A percentile compares a stretch with the other conserved stretches of the same genome.
Evolutionary conservation across 2,888 invertebrate genomes (phyloP).

Genomic region (Oscheius sp.): DNA sequence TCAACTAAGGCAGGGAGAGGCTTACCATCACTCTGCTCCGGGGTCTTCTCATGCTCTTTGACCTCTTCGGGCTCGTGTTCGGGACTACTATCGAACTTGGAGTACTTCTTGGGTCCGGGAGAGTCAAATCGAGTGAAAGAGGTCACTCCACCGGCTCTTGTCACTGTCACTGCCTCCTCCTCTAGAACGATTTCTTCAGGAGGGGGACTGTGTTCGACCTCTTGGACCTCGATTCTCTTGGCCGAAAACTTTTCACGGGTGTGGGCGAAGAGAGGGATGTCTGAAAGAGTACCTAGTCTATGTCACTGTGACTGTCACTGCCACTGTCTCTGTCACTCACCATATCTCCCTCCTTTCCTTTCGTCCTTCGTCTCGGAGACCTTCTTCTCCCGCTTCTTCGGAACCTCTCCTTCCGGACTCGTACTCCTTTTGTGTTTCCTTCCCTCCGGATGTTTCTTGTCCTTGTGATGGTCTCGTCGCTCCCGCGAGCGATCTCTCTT

Average conservation of each 20-base stretch:
- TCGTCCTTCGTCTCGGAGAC: slow-evolving; percentile 14
- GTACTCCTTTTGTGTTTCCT: slow-evolving; percentile 28
- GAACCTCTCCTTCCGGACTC: slow-evolving; percentile 6
- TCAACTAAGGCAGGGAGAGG: neutral
- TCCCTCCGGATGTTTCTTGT: slow-evolving; percentile 18
- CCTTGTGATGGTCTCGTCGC: slow-evolving; percentile 15
- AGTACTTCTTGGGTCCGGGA: slow-evolving; percentile 55
- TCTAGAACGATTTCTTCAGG: slow-evolving; percentile 30
- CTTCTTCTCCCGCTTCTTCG: slow-evolving; percentile 24
- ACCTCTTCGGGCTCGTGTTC: slow-evolving; percentile 44
- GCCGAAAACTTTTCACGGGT: slow-evolving; percentile 14
- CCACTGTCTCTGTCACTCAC: too few species aligned
- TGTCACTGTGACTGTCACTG: too few species aligned
- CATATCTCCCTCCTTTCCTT: too few species aligned
- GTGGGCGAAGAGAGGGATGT: slow-evolving; percentile 17
- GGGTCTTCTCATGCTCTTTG: slow-evolving; percentile 3
- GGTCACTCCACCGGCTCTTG: slow-evolving; percentile 30
- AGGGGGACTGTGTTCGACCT: slow-evolving; percentile 19
- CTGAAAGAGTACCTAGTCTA: neutral
- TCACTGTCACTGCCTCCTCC: slow-evolving; percentile 28
- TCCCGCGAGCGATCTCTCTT: neutral
- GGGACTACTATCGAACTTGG: slow-evolving; percentile 62
- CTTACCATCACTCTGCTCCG: slow-evolving; percentile 26
- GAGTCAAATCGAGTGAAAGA: slow-evolving; percentile 43
- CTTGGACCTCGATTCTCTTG: slow-evolving; percentile 26